Evolutionary conservation across 2,797 vertebrate genomes (phyloP).

Genomic region (Agapornis canus): DNA sequence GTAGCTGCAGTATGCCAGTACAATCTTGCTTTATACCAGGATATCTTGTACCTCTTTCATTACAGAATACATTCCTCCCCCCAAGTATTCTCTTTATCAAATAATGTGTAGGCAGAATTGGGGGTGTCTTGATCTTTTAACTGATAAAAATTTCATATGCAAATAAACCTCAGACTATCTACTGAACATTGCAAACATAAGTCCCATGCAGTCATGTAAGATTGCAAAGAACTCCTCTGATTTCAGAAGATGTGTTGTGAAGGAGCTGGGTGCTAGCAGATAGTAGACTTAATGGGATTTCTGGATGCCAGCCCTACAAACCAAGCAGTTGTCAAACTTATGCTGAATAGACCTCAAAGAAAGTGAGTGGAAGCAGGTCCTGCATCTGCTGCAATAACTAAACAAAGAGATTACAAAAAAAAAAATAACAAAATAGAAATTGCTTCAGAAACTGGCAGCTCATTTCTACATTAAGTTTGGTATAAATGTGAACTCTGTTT

Average conservation of each 20-base stretch:
- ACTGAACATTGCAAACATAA: not conserved
- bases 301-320: not conserved
- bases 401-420: not conserved
- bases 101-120: not conserved
- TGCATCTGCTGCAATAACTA: not conserved
- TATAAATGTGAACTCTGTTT: not conserved
- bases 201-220: fast-evolving
- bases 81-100: not conserved
- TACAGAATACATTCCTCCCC: not conserved
- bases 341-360: fast-evolving
- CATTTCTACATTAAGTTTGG: not conserved
- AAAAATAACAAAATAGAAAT: not conserved
- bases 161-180: not conserved
- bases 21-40: not conserved
- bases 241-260: not conserved
- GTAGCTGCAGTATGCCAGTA: not conserved
- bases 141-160: not conserved
- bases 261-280: not conserved
- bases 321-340: not conserved
- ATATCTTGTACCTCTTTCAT: not conserved
- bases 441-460: not conserved
- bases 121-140: not conserved
- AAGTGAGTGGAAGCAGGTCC: not conserved
- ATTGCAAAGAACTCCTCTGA: not conserved
- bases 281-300: not conserved